These are phyloP conservation scores for Drosophila barbarae DNA, from an alignment of 2,888 invertebrate genomes.

Conservation along the genomic window DNA sequence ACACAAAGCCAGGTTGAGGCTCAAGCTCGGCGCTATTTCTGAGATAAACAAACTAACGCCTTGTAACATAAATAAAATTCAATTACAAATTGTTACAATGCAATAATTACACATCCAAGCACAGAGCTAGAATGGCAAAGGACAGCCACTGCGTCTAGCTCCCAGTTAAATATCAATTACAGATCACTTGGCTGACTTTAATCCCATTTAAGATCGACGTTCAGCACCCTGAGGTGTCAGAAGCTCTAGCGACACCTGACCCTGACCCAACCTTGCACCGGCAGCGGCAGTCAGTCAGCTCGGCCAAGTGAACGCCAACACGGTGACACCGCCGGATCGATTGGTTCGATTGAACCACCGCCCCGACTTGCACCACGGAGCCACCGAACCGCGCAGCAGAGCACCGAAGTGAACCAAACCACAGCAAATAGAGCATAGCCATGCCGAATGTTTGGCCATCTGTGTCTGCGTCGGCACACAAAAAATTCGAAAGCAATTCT, in stretches of 20 bases:
- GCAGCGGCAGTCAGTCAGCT: constrained; percentile 14
- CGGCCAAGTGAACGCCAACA: constrained; percentile 25
- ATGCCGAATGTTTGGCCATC: constrained; percentile 64
- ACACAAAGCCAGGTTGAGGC: not conserved
- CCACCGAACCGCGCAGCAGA: constrained; percentile 9
- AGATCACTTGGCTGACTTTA: not conserved
- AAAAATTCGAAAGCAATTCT: constrained; percentile 56
- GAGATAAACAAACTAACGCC: not conserved
- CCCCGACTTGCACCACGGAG: constrained; percentile 11
- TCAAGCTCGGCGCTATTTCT: not conserved
- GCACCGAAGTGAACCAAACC: constrained; percentile 17
- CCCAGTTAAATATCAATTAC: constrained; percentile 24
- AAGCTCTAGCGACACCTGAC: constrained; percentile 5
- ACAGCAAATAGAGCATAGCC: constrained; percentile 63
- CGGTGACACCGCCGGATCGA: constrained; percentile 19
- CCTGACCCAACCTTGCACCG: constrained; percentile 41
- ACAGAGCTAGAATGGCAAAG: not conserved
- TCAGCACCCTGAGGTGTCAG: constrained; percentile 24
- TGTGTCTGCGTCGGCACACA: constrained; percentile 44
- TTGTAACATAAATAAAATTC: not conserved
- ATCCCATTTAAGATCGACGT: constrained; percentile 14
- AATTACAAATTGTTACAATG: not conserved
- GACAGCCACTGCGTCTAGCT: constrained; percentile 6
- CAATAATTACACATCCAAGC: not conserved
- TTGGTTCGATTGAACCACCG: constrained; percentile 15